These are phyloP conservation scores for Meta bourneti DNA, from an alignment of 2,888 invertebrate genomes.

Conservation along the genomic window DNA sequence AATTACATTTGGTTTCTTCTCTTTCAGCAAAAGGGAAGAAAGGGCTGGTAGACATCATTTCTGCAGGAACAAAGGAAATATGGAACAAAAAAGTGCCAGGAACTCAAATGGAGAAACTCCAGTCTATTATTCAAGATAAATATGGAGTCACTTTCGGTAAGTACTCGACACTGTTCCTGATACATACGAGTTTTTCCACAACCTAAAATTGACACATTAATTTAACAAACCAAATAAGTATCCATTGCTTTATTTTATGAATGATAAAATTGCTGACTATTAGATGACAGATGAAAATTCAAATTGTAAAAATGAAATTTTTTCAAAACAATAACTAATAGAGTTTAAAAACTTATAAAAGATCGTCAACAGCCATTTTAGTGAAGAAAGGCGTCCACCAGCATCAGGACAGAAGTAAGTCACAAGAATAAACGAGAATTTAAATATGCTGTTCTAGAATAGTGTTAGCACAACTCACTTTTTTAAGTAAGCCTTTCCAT, in stretches of 20 bases:
- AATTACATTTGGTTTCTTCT: not conserved
- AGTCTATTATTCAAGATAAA: constrained; percentile 53
- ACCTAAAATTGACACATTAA: not conserved
- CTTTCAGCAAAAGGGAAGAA: constrained; percentile 62
- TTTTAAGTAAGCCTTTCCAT: no score
- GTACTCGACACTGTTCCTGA: not conserved
- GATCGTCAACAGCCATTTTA: no score
- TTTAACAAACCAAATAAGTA: not conserved
- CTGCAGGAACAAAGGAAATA: constrained; percentile 59
- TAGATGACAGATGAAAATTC: not conserved
- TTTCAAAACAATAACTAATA: no score
- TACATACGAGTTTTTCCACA: not conserved
- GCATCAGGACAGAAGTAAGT: no score
- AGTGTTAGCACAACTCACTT: no score
- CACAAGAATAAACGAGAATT: no score
- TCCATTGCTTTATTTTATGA: not conserved
- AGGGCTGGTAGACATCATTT: constrained; percentile 69
- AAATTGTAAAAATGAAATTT: no score
- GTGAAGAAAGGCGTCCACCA: no score
- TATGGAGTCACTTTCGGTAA: constrained; percentile 68
- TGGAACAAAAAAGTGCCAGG: constrained; percentile 63
- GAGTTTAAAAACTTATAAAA: no score
- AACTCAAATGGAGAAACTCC: constrained; percentile 67
- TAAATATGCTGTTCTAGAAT: no score
- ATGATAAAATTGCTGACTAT: not conserved